Evolutionary conservation across 2,797 vertebrate genomes (phyloP).

Genomic region (Lates japonicus): DNA sequence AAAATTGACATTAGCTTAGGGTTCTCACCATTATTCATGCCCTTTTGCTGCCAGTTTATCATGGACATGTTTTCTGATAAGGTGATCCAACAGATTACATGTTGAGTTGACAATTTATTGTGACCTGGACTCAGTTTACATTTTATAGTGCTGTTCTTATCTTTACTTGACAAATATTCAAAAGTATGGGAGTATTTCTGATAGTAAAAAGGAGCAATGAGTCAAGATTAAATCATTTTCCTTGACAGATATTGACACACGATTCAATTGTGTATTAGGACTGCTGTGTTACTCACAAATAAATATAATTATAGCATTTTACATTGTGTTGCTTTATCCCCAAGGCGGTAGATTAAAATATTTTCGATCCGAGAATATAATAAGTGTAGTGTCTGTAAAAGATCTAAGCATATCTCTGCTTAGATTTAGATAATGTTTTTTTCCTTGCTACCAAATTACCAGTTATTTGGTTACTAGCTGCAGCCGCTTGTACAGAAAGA

Average conservation of each 20-base stretch:
- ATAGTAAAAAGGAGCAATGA: constrained; percentile 5
- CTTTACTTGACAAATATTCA: constrained; percentile 20
- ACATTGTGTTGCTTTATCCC: background rate
- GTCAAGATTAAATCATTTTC: background rate
- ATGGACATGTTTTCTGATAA: constrained; percentile 6
- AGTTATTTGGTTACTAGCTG: constrained; percentile 4
- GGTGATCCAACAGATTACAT: constrained; percentile 11
- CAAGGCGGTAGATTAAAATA: background rate
- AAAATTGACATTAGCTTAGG: background rate
- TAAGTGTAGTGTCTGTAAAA: background rate
- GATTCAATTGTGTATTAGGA: background rate
- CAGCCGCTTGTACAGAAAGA: background rate
- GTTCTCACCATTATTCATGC: background rate
- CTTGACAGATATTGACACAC: background rate
- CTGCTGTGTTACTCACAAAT: background rate
- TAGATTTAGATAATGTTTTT: background rate
- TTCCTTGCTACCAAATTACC: background rate
- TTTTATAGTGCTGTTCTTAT: constrained; percentile 22
- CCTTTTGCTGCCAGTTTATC: background rate
- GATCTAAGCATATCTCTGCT: background rate
- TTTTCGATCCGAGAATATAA: background rate
- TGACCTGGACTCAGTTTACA: background rate
- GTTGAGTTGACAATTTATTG: background rate
- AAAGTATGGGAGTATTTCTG: constrained; percentile 11
- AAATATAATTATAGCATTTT: constrained; percentile 9